A percentile compares a stretch with the other conserved stretches of the same genome.
Conservation (phyloP, 2,113 vertebrate species). For the Calonectris borealis region DNA sequence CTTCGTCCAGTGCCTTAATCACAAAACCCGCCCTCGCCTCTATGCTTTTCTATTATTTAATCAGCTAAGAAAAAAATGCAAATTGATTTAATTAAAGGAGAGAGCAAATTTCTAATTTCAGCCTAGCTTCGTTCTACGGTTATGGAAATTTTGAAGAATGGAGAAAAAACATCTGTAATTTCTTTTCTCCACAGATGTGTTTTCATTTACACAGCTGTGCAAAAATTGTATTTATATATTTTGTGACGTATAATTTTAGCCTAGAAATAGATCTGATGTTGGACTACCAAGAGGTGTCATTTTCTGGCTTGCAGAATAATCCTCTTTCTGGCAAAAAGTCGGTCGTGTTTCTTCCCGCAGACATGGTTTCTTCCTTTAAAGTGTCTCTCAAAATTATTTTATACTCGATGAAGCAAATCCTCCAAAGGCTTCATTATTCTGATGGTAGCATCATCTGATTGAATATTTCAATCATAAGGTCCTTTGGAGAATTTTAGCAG, state of each 20-base stretch:
- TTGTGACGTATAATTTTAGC: constrained; percentile 69
- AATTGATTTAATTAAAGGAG: constrained; percentile 78
- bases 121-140: constrained; percentile 30
- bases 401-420: constrained; percentile 71
- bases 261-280: constrained; percentile 63
- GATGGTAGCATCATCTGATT: constrained; percentile 73
- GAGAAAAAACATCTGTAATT: constrained; percentile 67
- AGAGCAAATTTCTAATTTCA: constrained; percentile 70
- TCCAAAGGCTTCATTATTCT: constrained; percentile 74
- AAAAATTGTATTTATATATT: constrained; percentile 69
- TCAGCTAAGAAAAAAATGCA: constrained; percentile 58
- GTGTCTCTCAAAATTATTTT: constrained; percentile 75
- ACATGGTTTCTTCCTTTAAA: constrained; percentile 67
- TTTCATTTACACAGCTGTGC: constrained; percentile 74
- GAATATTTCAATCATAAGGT: constrained; percentile 75
- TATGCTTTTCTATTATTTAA: constrained; percentile 53
- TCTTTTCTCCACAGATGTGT: constrained; percentile 68
- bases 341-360: constrained; percentile 56
- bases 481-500: constrained; percentile 42
- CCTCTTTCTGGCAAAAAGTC: constrained; percentile 66
- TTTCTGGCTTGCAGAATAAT: constrained; percentile 63
- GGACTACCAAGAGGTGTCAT: constrained; percentile 68
- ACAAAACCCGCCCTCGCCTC: neutral
- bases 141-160: constrained; percentile 69
- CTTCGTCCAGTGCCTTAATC: neutral